These are phyloP conservation scores for Craterocephalus amniculus DNA, from an alignment of 2,797 vertebrate genomes.

Conservation along the genomic window DNA sequence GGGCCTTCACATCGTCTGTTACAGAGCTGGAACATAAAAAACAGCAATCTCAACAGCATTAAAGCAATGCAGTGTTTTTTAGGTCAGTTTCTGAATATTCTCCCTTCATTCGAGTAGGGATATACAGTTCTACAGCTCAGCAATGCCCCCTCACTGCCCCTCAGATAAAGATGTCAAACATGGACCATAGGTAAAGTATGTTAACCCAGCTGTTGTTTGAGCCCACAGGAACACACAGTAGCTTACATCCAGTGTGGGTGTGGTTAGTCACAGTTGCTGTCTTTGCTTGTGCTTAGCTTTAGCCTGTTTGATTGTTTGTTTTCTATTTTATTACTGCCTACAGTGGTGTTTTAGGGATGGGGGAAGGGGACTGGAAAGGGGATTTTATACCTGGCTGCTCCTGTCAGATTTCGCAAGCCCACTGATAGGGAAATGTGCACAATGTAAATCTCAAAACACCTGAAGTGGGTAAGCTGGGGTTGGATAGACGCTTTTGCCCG, in stretches of 20 bases:
- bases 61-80: conserved; percentile 33
- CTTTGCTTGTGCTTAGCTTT: conserved; percentile 73
- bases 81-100: conserved; percentile 33
- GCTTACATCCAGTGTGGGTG: conserved; percentile 44
- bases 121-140: conserved; percentile 33
- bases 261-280: conserved; percentile 66
- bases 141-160: conserved; percentile 26
- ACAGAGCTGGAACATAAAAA: conserved; percentile 28
- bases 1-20: conserved; percentile 10
- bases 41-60: conserved; percentile 51
- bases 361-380: conserved; percentile 24
- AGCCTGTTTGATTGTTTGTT: conserved; percentile 56
- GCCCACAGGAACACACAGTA: conserved; percentile 53
- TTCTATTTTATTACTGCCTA: conserved; percentile 65
- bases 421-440: conserved; percentile 67
- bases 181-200: conserved; percentile 30
- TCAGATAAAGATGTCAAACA: conserved; percentile 39
- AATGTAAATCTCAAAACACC: conserved; percentile 59
- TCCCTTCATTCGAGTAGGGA: conserved; percentile 25
- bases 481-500: conserved; percentile 20
- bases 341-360: conserved; percentile 19
- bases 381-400: conserved; percentile 22
- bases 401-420: conserved; percentile 56
- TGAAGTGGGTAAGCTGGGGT: conserved; percentile 16
- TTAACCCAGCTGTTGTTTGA: conserved; percentile 39